phyloP scores from a whole-genome alignment of 2,797 vertebrate species.

The Danio jaintianensis region DNA sequence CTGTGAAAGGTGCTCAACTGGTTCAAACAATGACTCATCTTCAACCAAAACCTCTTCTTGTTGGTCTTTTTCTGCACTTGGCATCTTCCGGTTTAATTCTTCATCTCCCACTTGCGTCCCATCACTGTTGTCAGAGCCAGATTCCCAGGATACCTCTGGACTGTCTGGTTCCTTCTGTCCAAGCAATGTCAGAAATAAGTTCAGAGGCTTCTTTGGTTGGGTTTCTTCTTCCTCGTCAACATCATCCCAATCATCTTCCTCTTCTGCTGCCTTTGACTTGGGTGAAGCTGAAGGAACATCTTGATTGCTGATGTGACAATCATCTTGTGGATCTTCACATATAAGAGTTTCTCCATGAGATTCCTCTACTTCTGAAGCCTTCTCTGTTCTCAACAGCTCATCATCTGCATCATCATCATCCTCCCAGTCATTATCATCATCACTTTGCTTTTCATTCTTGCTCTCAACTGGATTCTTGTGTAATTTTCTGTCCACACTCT shows the following conservation, averaged over 20 bases:
- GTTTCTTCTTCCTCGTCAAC: conserved; percentile 27
- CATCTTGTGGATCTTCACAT: conserved; percentile 27
- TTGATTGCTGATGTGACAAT: conserved; percentile 17
- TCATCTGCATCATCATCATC: conserved; percentile 57
- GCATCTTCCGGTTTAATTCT: neutral
- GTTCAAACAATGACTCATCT: conserved; percentile 22
- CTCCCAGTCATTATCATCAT: conserved; percentile 38
- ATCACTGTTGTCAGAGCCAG: conserved; percentile 47
- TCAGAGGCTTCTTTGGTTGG: conserved; percentile 12
- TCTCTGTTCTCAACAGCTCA: conserved; percentile 25
- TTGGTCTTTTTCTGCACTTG: neutral
- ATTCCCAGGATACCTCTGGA: conserved; percentile 50
- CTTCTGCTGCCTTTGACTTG: conserved; percentile 3
- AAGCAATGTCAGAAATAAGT: conserved; percentile 31
- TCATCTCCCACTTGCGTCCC: neutral
- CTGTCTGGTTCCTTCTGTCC: conserved; percentile 45
- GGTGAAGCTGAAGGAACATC: neutral
- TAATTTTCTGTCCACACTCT: conserved; percentile 23
- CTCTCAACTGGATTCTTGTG: conserved; percentile 5
- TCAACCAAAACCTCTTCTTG: conserved; percentile 18
- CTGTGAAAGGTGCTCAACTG: neutral
- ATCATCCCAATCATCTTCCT: conserved; percentile 40
- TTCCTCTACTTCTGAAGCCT: conserved; percentile 24
- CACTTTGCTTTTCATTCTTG: conserved; percentile 49
- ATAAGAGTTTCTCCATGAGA: neutral